A percentile compares a stretch with the other conserved stretches of the same genome.
phyloP scores from a whole-genome alignment of 1,140 invertebrate species.

The Rhopalosiphum maidis region DNA sequence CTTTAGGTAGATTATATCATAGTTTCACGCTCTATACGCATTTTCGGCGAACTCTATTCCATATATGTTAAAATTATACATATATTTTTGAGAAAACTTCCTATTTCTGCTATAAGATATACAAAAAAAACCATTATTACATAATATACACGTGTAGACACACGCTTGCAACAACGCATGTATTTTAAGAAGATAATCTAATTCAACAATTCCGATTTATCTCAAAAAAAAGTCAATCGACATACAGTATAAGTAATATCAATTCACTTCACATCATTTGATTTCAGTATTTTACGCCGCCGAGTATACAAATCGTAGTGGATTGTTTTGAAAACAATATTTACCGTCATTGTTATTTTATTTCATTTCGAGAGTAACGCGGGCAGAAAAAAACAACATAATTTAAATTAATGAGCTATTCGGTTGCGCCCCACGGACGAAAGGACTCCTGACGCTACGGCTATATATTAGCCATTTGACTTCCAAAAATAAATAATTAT shows the following conservation, averaged over 20 bases:
- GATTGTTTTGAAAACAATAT: background rate
- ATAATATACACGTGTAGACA: too few species aligned
- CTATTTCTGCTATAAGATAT: background rate
- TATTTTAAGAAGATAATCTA: background rate
- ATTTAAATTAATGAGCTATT: constrained; percentile 33
- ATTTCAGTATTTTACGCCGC: background rate
- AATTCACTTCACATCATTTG: background rate
- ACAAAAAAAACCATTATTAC: too few species aligned
- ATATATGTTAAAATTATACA: background rate
- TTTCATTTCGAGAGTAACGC: background rate
- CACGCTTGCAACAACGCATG: too few species aligned
- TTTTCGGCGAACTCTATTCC: background rate
- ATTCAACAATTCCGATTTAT: background rate
- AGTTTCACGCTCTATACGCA: background rate
- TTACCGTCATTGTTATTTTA: background rate
- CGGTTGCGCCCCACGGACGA: background rate
- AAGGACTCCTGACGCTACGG: background rate
- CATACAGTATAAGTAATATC: background rate
- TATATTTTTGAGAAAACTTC: background rate
- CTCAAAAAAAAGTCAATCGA: background rate
- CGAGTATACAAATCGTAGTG: background rate
- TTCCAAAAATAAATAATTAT: constrained; percentile 1
- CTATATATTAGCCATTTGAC: background rate
- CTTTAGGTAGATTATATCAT: background rate
- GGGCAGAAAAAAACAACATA: background rate